Percentiles rank a stretch among this genome's conserved stretches.
phyloP scores from a whole-genome alignment of 2,113 vertebrate genomes.

The Odocoileus hemionus region DNA sequence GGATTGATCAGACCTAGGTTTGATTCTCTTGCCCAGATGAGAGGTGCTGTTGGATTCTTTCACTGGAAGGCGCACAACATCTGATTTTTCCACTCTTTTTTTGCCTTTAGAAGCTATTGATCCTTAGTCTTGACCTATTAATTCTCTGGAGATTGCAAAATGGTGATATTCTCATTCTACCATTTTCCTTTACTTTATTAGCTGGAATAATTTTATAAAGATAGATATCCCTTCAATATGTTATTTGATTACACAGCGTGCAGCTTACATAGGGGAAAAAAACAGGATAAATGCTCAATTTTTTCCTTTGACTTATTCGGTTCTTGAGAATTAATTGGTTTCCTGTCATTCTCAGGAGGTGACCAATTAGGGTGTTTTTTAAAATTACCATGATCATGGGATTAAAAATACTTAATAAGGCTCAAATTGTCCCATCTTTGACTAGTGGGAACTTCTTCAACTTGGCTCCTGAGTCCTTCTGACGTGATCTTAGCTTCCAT shows the following conservation, averaged over 20 bases:
- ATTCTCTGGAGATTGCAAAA: background rate
- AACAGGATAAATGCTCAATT: background rate
- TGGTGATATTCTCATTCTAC: background rate
- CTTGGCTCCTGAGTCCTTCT: background rate
- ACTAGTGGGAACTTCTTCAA: background rate
- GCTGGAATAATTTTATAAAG: background rate
- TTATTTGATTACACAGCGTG: background rate
- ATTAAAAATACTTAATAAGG: background rate
- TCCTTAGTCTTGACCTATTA: background rate
- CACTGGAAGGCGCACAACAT: background rate
- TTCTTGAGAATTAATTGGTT: slow-evolving; percentile 13
- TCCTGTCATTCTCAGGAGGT: background rate
- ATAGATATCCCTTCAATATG: background rate
- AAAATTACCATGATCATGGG: background rate
- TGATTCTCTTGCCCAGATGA: background rate
- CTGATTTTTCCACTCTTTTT: background rate
- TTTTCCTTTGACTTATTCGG: background rate
- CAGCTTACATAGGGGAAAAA: background rate
- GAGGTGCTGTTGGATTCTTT: background rate
- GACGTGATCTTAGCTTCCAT: background rate
- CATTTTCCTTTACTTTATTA: background rate
- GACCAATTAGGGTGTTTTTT: background rate
- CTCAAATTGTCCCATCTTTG: background rate
- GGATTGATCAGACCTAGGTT: background rate
- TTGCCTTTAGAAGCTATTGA: background rate